Evolutionary conservation across 2,888 invertebrate genomes (phyloP), one percentile per base, ranked within the genome.

Genomic region (Hecatera dysodea): DNA sequence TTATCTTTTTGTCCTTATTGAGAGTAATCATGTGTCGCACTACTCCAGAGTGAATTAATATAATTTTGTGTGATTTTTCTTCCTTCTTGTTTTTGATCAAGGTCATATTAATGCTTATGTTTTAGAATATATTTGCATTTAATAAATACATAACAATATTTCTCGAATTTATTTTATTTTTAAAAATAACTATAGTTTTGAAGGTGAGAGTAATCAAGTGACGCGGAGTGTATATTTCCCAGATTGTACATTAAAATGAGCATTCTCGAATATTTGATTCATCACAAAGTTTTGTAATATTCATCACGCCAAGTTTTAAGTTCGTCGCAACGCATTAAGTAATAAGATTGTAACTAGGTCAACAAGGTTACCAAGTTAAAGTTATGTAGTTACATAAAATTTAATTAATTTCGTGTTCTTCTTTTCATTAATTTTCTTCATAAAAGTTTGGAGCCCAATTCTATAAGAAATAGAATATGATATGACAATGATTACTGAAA

Each of bases 311-410:
- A 27, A 63, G 42, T 52, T 53, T 67, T 59, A 63, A 69, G 48
- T 66, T 65, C 44, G 63, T 65, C 73, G 57, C 61, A 71, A 69
- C 64, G 64, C 55, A 59, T 55, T 71, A 19, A 57, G 64, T 76
- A 81, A 59, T 81, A 76, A 81, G 50, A 63, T 81, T 70, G 53
- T 60, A 78, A 82, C 50, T 70, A 52, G 78, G 78, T 81, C 65
- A 81, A 77, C 62, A 39, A 48, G 29, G 48, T 48, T 65, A 62
- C 52, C 55, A 76, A 68, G 75, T 75, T 39, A 39, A 70, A 72
- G 27, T 55, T 60, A n/a, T n/a, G n/a, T n/a, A 78, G 39, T 72
- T 78, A 72, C 39, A 63, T 62, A 62, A 62, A 75, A 67, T 80
- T n/a, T 66, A 79, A 80, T 75, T 61, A 62, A 74, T 66, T 80